phyloP scores from a whole-genome alignment of 2,797 vertebrate species.

The Betta splendens region DNA sequence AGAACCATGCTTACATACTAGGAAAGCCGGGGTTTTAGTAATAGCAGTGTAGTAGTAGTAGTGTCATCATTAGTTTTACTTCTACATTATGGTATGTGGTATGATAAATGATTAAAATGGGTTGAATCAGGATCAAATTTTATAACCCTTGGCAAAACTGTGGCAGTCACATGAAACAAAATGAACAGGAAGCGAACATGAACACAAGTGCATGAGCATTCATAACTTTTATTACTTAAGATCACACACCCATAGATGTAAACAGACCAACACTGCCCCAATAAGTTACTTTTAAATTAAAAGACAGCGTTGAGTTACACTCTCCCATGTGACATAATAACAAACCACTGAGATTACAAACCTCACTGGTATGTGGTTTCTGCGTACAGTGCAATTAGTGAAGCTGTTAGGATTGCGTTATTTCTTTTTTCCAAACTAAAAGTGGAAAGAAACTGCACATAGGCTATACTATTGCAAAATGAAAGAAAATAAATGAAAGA shows the following conservation, averaged over 20 bases:
- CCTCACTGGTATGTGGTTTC: constrained; percentile 63
- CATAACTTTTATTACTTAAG: constrained; percentile 55
- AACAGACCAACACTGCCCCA: constrained; percentile 68
- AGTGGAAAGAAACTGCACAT: constrained; percentile 30
- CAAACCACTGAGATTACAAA: constrained; percentile 67
- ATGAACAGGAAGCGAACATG: neutral
- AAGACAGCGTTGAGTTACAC: constrained; percentile 58
- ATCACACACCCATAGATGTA: constrained; percentile 62
- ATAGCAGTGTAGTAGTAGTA: no score
- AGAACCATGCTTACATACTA: neutral
- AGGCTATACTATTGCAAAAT: constrained; percentile 34
- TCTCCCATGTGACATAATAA: constrained; percentile 53
- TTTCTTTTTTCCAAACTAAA: constrained; percentile 40
- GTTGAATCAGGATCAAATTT: neutral
- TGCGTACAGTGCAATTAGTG: constrained; percentile 64
- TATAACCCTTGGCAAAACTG: constrained; percentile 7
- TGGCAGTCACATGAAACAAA: neutral
- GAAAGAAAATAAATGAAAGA: constrained; percentile 4
- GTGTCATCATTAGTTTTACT: neutral
- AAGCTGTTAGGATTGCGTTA: constrained; percentile 43
- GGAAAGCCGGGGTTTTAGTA: neutral
- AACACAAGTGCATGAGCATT: no score
- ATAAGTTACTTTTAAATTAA: constrained; percentile 82
- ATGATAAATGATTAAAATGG: neutral
- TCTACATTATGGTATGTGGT: neutral